phyloP scores from a whole-genome alignment of 2,113 vertebrate genomes.

The Passer montanus region DNA sequence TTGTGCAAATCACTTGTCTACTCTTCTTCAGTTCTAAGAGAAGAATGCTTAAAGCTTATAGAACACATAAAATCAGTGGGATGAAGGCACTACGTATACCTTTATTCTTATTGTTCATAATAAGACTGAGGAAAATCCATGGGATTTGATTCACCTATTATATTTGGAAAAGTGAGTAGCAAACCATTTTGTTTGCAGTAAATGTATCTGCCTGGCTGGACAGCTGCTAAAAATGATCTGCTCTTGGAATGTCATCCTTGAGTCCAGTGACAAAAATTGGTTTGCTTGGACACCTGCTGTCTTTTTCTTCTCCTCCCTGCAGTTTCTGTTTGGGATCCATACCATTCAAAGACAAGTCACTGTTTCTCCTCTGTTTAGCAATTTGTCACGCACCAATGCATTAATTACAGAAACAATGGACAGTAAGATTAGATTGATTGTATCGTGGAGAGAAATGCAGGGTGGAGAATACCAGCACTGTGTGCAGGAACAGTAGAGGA shows the following conservation, averaged over 20 bases:
- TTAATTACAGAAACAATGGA: slow-evolving; percentile 59
- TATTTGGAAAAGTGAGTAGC: not conserved
- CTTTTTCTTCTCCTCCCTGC: slow-evolving; percentile 17
- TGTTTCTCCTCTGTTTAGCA: slow-evolving; percentile 16
- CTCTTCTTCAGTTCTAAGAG: not conserved
- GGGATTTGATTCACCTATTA: not conserved
- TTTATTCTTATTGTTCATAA: not conserved
- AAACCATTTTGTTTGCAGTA: not conserved
- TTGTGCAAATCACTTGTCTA: not conserved
- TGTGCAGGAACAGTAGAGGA: not conserved
- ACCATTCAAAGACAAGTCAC: not conserved
- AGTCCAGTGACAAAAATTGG: not conserved
- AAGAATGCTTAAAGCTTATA: not conserved
- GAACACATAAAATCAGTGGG: not conserved
- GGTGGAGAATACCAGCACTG: not conserved
- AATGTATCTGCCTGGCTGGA: not conserved
- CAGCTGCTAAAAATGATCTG: not conserved
- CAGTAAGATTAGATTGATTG: slow-evolving; percentile 43
- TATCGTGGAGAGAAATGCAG: not conserved
- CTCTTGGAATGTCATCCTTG: not conserved
- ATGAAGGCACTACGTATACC: not conserved
- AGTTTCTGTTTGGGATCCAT: slow-evolving; percentile 4
- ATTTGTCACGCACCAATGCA: not conserved
- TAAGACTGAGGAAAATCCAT: not conserved
- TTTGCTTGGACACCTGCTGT: slow-evolving; percentile 26